phyloP scores from a whole-genome alignment of 2,113 vertebrate genomes.

The Fulmarus glacialis region DNA sequence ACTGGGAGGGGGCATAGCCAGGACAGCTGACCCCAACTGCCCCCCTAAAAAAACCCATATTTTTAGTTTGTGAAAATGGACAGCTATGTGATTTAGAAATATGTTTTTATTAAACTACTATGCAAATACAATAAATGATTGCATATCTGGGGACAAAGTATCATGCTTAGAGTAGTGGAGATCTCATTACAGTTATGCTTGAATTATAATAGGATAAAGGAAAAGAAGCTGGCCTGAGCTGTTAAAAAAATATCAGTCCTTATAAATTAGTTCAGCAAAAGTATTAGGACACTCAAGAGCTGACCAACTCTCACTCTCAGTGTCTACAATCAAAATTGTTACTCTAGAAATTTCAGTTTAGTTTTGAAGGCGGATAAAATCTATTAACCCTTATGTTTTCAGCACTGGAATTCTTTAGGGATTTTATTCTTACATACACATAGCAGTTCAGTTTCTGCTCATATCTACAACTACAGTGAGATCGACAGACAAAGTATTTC shows the following conservation, averaged over 20 bases:
- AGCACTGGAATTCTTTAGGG: background rate
- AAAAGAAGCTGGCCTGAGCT: background rate
- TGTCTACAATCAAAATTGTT: background rate
- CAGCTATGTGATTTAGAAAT: background rate
- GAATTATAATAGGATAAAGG: background rate
- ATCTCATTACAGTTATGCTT: background rate
- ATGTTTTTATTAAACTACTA: background rate
- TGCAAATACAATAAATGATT: background rate
- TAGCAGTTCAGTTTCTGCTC: background rate
- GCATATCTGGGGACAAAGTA: background rate
- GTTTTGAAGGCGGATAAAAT: background rate
- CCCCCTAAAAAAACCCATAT: background rate
- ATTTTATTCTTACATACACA: background rate
- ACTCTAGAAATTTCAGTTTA: background rate
- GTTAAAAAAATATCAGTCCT: background rate
- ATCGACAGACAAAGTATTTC: background rate
- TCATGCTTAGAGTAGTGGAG: background rate
- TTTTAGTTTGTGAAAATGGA: background rate
- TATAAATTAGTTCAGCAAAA: background rate
- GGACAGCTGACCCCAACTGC: no score
- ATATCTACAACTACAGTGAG: background rate
- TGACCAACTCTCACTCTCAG: background rate
- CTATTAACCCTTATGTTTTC: background rate
- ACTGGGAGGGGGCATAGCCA: no score
- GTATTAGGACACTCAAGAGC: background rate